Evolutionary conservation across 1,140 invertebrate species (phyloP).

Genomic region (Drosophila setifemur): DNA sequence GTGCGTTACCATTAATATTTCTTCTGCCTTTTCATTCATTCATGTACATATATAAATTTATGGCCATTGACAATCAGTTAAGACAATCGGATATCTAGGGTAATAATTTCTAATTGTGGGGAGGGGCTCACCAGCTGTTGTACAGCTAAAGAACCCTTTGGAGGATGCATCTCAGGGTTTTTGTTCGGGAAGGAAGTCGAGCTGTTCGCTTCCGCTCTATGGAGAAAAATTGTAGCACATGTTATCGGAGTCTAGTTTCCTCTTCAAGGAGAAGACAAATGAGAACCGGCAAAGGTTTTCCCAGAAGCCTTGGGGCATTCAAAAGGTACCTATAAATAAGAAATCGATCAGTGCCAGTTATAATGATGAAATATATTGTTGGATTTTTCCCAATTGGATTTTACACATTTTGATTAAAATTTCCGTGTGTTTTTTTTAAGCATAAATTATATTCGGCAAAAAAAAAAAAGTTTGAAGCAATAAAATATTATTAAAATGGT

Average conservation of each 20-base stretch:
- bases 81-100: slow-evolving; percentile 77
- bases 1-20: slow-evolving; percentile 73
- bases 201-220: slow-evolving; percentile 22
- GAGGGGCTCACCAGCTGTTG: slow-evolving; percentile 43
- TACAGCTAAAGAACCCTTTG: slow-evolving; percentile 12
- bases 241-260: slow-evolving; percentile 10
- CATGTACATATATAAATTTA: slow-evolving; percentile 61
- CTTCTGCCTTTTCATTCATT: slow-evolving; percentile 41
- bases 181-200: slow-evolving; percentile 59
- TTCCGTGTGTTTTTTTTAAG: too few species aligned
- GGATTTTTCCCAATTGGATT: too few species aligned
- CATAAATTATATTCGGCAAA: too few species aligned
- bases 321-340: neutral
- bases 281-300: slow-evolving; percentile 3
- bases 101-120: slow-evolving; percentile 77
- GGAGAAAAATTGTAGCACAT: slow-evolving; percentile 44
- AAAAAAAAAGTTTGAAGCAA: too few species aligned
- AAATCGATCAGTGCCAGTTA: neutral
- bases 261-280: slow-evolving; percentile 17
- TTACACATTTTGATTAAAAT: too few species aligned
- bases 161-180: slow-evolving; percentile 65
- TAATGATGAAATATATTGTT: neutral
- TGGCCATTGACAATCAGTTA: slow-evolving; percentile 76
- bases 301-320: slow-evolving; percentile 1
- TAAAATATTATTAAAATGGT: too few species aligned